A percentile compares a stretch with the other conserved stretches of the same genome.
These are phyloP conservation scores for Styela plicata DNA, from an alignment of 23 tunicate species.

Conservation along the genomic window DNA sequence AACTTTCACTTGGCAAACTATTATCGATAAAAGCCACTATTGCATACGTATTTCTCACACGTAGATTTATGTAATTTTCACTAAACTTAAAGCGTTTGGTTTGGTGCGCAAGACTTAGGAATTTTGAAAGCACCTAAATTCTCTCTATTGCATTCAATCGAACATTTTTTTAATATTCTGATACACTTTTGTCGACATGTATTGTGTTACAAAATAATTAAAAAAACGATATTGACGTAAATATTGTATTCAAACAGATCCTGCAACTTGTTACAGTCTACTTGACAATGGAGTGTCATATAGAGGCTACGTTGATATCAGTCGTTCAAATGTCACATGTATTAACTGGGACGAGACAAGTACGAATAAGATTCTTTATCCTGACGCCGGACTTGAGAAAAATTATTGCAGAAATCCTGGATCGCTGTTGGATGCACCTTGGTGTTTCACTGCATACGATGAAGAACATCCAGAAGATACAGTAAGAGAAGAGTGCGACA, in stretches of 20 bases:
- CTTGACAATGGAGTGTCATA: conserved; percentile 55
- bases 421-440: conserved; percentile 45
- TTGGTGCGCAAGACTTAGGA: too few relatives aligned
- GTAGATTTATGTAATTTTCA: too few relatives aligned
- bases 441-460: conserved; percentile 57
- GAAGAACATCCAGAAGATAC: conserved; percentile 35
- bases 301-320: conserved; percentile 38
- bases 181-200: too few relatives aligned
- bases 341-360: conserved; percentile 50
- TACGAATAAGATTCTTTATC: conserved; percentile 48
- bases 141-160: too few relatives aligned
- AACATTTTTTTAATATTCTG: too few relatives aligned
- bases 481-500: conserved; percentile 55
- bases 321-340: conserved; percentile 29
- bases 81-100: too few relatives aligned
- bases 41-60: too few relatives aligned
- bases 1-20: too few relatives aligned
- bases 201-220: too few relatives aligned
- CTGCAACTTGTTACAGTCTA: conserved; percentile 55
- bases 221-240: too few relatives aligned
- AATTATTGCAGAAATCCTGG: conserved; percentile 86
- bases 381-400: conserved; percentile 57
- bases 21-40: too few relatives aligned
- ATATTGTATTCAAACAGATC: conserved; percentile 37
- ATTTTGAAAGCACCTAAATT: too few relatives aligned